Conservation (phyloP, 2,797 vertebrate genomes). For the Champsocephalus esox region DNA sequence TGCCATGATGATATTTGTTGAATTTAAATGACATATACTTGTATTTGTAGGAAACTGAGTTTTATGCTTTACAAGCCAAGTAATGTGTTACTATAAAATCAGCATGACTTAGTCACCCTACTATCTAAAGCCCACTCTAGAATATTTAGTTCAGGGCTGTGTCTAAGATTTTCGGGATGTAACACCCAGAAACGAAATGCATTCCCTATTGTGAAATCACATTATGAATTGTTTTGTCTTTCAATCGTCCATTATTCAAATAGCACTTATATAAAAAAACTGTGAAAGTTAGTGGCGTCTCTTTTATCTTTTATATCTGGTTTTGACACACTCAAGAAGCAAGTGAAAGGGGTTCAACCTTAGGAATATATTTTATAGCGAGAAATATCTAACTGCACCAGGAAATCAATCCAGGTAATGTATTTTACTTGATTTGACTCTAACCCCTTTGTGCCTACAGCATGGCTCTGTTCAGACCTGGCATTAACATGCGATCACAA, state of each 20-base stretch:
- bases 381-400: not conserved
- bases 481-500: no score
- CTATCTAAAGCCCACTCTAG: not conserved
- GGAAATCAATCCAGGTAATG: not conserved
- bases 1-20: not conserved
- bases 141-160: not conserved
- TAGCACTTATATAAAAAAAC: not conserved
- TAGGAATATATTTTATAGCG: not conserved
- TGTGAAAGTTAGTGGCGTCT: not conserved
- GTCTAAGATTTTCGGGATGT: not conserved
- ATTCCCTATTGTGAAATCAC: slow-evolving; percentile 9
- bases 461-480: no score
- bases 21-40: not conserved
- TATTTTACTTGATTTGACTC: not conserved
- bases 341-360: not conserved
- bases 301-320: not conserved
- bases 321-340: not conserved
- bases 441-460: not conserved
- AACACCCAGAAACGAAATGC: not conserved
- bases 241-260: not conserved
- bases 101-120: not conserved
- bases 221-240: not conserved
- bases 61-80: not conserved
- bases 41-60: not conserved
- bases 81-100: not conserved